Evolutionary conservation across 1,140 invertebrate genomes (phyloP).

Genomic region (Neoseiulus cucumeris): DNA sequence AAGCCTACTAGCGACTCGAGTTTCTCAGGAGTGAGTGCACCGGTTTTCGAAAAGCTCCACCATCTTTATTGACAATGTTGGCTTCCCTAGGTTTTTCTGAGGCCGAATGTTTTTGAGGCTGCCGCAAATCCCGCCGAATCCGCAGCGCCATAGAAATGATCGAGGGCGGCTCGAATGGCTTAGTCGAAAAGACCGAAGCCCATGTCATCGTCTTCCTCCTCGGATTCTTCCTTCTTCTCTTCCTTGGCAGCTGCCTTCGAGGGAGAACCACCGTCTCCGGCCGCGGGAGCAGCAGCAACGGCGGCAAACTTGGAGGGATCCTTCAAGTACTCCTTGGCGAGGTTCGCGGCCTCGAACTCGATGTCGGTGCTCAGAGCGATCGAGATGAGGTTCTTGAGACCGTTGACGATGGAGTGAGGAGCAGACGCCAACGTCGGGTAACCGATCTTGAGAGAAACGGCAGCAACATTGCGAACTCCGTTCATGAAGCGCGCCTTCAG

Average conservation of each 20-base stretch:
- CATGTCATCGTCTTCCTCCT: conserved; percentile 85
- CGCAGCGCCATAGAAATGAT: neutral
- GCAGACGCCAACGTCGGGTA: conserved; percentile 91
- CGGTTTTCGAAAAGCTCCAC: neutral
- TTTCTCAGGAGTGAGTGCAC: no score
- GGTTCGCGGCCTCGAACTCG: conserved; percentile 77
- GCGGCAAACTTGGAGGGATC: conserved; percentile 78
- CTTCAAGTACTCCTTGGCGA: conserved; percentile 40
- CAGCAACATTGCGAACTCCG: conserved; percentile 79
- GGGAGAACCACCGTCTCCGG: conserved; percentile 36
- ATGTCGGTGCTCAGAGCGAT: conserved; percentile 87
- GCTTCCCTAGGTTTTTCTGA: neutral
- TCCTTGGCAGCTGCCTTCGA: conserved; percentile 51
- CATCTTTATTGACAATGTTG: conserved; percentile 10
- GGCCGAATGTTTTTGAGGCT: neutral
- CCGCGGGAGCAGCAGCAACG: conserved; percentile 34
- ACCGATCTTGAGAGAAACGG: conserved; percentile 76
- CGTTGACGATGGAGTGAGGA: conserved; percentile 90
- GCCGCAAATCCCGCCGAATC: neutral
- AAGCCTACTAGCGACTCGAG: no score
- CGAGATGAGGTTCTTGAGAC: conserved; percentile 92
- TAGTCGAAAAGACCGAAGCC: conserved; percentile 90
- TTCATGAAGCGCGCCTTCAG: conserved; percentile 67
- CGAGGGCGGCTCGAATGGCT: conserved; percentile 19
- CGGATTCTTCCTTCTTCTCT: conserved; percentile 48